A percentile compares a stretch with the other conserved stretches of the same genome.
phyloP scores from a whole-genome alignment of 92 coral and sea anemone genomes.

The Nematostella vectensis region DNA sequence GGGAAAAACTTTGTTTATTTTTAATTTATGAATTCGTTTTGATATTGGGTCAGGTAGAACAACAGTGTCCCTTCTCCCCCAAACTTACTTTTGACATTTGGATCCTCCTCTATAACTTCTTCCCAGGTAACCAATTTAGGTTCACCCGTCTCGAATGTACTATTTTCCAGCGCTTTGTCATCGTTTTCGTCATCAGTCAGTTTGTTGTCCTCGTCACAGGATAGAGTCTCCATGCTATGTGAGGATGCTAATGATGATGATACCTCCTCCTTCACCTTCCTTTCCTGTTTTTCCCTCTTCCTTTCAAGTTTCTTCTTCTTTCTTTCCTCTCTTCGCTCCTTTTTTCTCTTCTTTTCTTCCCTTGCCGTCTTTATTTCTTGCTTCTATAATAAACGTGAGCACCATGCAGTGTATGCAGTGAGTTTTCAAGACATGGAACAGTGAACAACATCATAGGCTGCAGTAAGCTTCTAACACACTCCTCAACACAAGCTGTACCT shows the following conservation, averaged over 20 bases:
- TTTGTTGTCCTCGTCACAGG: not conserved
- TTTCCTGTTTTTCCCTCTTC: not conserved
- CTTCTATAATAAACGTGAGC: too few relatives aligned
- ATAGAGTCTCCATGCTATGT: not conserved
- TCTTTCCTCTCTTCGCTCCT: not conserved
- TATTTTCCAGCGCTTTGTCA: too few relatives aligned
- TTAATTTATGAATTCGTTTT: too few relatives aligned
- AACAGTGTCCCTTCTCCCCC: too few relatives aligned
- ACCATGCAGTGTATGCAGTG: too few relatives aligned
- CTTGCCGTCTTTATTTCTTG: not conserved
- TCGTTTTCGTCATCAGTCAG: not conserved
- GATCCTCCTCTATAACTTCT: slow-evolving; percentile 3
- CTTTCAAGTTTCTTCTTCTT: not conserved
- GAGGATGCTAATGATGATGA: not conserved
- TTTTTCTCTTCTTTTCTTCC: not conserved
- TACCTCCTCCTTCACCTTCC: slow-evolving; percentile 1
- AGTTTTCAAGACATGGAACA: too few relatives aligned
- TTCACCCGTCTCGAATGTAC: not conserved
- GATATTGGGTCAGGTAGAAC: too few relatives aligned
- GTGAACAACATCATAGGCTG: too few relatives aligned
- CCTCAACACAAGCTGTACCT: too few relatives aligned
- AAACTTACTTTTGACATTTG: not conserved
- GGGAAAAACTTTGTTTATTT: too few relatives aligned
- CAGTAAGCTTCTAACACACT: too few relatives aligned
- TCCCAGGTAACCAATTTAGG: not conserved